Evolutionary conservation across 2,797 vertebrate species (phyloP).

Genomic region (Chelonia mydas): DNA sequence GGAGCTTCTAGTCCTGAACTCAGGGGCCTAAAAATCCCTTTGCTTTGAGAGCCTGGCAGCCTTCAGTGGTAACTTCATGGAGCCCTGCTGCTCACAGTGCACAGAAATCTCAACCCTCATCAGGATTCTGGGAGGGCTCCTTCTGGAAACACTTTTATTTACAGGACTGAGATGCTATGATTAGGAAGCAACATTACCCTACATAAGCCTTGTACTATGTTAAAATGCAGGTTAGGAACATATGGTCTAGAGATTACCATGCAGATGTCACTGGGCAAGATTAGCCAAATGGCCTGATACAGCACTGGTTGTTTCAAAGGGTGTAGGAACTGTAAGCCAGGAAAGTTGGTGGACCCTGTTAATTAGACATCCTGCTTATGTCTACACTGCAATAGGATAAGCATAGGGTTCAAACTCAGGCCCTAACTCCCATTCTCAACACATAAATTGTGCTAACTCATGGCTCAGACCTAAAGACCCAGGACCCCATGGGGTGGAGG

Average conservation of each 20-base stretch:
- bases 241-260: neutral
- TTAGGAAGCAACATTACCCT: slow-evolving; percentile 38
- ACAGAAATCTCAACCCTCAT: slow-evolving; percentile 7
- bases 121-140: slow-evolving; percentile 33
- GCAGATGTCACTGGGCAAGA: slow-evolving; percentile 2
- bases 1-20: neutral
- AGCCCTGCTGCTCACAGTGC: neutral
- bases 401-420: neutral
- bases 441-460: neutral
- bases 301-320: neutral
- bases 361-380: neutral
- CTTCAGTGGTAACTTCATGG: slow-evolving; percentile 1
- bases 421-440: neutral
- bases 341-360: neutral
- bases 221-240: slow-evolving; percentile 29
- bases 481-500: neutral
- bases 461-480: neutral
- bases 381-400: neutral
- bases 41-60: neutral
- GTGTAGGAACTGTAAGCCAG: slow-evolving; percentile 20
- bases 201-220: slow-evolving; percentile 15
- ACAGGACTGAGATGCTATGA: neutral
- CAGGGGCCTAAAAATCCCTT: neutral
- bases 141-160: slow-evolving; percentile 24
- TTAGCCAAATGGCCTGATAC: neutral